Conservation (phyloP, 1,140 invertebrate genomes). For the Drosophila asahinai region DNA sequence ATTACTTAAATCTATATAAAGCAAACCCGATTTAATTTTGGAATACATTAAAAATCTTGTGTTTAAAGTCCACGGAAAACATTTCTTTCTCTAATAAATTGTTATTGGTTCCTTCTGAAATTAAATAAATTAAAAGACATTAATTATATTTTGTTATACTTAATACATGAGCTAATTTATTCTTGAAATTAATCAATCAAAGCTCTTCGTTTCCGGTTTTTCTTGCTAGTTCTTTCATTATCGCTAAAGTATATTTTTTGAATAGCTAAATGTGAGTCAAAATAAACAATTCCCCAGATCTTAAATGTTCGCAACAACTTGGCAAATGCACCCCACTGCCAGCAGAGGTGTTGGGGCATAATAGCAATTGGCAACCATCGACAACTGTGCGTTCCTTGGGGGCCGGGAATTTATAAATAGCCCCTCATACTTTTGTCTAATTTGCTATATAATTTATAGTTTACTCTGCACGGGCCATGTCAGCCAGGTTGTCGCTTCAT, state of each 20-base stretch:
- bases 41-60: no score
- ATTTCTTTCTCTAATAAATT: no score
- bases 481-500: constrained; percentile 39
- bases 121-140: no score
- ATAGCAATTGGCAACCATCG: constrained; percentile 17
- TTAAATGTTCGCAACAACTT: constrained; percentile 6
- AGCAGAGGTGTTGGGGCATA: constrained; percentile 32
- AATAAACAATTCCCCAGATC: not conserved
- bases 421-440: constrained; percentile 33
- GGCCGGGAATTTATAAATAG: constrained; percentile 52
- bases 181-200: no score
- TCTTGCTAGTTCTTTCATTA: no score
- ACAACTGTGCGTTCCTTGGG: constrained; percentile 2
- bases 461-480: constrained; percentile 17
- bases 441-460: constrained; percentile 60
- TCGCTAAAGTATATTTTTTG: not conserved
- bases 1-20: no score
- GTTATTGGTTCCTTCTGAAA: no score
- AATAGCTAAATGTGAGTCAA: not conserved
- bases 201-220: not conserved
- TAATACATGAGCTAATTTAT: no score
- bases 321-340: constrained; percentile 1
- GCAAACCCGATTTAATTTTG: no score
- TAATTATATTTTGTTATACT: no score
- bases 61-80: no score